Conservation (phyloP, 2,797 vertebrate genomes). For the Poeciliopsis presidionis region DNA sequence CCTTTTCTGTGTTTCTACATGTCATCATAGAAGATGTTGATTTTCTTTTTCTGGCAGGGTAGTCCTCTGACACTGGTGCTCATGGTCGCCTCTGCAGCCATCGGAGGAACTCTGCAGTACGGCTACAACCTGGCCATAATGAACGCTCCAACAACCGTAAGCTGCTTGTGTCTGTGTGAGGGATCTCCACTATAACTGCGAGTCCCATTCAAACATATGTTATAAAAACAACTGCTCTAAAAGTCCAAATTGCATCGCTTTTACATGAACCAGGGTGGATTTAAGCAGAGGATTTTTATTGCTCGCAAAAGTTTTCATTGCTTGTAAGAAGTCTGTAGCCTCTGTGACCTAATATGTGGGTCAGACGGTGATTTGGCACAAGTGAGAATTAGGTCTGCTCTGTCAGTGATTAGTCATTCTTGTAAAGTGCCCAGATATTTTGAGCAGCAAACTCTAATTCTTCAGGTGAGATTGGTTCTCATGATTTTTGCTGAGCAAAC, state of each 20-base stretch:
- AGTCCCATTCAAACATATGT: background rate
- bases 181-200: background rate
- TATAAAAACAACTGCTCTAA: background rate
- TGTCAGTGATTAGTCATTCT: slow-evolving; percentile 19
- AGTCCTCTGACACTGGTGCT: slow-evolving; percentile 81
- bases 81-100: slow-evolving; percentile 85
- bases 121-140: slow-evolving; percentile 94
- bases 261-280: background rate
- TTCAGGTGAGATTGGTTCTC: slow-evolving; percentile 3
- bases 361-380: slow-evolving; percentile 28
- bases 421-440: slow-evolving; percentile 10
- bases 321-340: background rate
- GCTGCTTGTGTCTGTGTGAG: slow-evolving; percentile 33
- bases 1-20: too few relatives aligned
- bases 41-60: slow-evolving; percentile 64
- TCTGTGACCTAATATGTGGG: slow-evolving; percentile 25
- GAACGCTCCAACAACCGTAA: slow-evolving; percentile 87
- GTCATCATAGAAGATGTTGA: background rate
- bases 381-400: slow-evolving; percentile 23
- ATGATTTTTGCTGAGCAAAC: slow-evolving; percentile 2
- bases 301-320: background rate
- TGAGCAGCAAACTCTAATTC: background rate
- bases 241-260: background rate
- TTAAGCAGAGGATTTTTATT: background rate
- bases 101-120: slow-evolving; percentile 93